These are phyloP conservation scores for Aramus guarauna DNA, from an alignment of 2,113 vertebrate species.

Conservation along the genomic window DNA sequence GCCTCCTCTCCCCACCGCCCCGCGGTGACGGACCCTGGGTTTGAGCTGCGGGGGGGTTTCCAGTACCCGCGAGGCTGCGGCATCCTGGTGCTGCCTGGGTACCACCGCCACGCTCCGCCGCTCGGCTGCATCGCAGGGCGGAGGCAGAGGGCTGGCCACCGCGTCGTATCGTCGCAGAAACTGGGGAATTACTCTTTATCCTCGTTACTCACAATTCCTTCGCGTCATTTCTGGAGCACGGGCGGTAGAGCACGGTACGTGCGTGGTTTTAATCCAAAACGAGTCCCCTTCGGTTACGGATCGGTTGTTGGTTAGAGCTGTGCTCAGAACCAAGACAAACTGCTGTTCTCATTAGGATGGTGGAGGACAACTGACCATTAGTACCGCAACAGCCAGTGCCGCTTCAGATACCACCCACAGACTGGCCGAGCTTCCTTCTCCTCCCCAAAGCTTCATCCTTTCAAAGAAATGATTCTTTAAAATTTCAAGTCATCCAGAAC, in stretches of 20 bases:
- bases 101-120: not conserved
- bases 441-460: not conserved
- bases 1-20: not conserved
- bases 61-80: not conserved
- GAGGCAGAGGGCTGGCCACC: not conserved
- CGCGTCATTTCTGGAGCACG: not conserved
- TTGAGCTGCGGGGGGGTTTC: not conserved
- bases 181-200: not conserved
- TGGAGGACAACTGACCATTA: not conserved
- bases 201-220: not conserved
- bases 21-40: rapidly evolving
- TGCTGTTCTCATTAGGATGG: not conserved
- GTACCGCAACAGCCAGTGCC: not conserved
- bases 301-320: not conserved
- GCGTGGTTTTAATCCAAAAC: not conserved
- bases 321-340: not conserved
- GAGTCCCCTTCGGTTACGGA: rapidly evolving
- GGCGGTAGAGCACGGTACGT: rapidly evolving
- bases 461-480: not conserved
- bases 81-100: rapidly evolving
- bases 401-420: not conserved
- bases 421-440: not conserved
- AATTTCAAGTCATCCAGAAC: not conserved
- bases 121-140: rapidly evolving
- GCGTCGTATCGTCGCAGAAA: rapidly evolving